A percentile compares a stretch with the other conserved stretches of the same genome.
These are phyloP conservation scores for Anguilla anguilla DNA, from an alignment of 2,797 vertebrate genomes.

Conservation along the genomic window DNA sequence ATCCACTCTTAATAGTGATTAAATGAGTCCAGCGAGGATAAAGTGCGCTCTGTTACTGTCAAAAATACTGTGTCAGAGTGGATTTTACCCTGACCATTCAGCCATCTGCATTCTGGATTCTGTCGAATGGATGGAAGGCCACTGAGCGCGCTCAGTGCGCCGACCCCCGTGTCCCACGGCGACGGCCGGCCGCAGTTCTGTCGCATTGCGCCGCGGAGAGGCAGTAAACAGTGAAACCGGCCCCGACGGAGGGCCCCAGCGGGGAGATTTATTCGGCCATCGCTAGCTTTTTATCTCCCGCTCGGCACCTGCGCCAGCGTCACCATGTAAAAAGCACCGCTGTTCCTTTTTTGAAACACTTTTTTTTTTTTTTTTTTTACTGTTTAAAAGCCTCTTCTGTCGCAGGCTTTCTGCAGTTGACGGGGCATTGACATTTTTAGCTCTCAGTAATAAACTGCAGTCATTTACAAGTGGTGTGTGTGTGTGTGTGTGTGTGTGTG, in stretches of 20 bases:
- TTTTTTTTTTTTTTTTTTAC: neutral
- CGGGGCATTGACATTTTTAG: neutral
- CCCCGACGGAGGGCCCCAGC: neutral
- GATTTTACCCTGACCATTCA: neutral
- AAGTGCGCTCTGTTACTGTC: neutral
- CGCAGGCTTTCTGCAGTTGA: neutral
- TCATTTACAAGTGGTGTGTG: neutral
- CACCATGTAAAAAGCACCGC: neutral
- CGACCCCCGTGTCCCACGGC: neutral
- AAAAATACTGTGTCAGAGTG: neutral
- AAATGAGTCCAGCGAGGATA: neutral
- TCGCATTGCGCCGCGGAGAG: neutral
- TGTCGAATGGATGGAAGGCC: neutral
- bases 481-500: neutral
- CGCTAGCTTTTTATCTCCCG: neutral
- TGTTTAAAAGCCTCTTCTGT: neutral
- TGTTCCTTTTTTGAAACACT: no score
- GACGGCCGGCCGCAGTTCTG: neutral
- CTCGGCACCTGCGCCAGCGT: neutral
- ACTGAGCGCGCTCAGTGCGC: neutral
- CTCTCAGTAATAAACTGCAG: neutral
- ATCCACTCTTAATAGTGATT: neutral
- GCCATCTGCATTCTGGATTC: neutral
- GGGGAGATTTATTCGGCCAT: neutral
- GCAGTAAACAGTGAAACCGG: neutral